A percentile compares a stretch with the other conserved stretches of the same genome.
Conservation (phyloP, 1,140 invertebrate species). For the Epicauta chinensis region DNA sequence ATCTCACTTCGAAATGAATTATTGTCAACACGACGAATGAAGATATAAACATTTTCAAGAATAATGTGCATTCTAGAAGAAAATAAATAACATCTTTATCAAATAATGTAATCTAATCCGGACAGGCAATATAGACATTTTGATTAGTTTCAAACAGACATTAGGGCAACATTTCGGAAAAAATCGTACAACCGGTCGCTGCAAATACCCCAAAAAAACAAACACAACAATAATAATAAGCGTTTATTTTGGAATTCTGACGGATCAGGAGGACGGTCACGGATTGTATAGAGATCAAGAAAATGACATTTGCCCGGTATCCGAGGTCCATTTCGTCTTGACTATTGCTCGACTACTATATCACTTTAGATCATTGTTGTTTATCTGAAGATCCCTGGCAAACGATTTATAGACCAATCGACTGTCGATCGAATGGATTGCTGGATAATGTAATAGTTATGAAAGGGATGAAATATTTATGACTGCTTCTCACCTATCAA, state of each 20-base stretch:
- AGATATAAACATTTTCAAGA: slow-evolving; percentile 31
- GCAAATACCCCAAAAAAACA: too few relatives aligned
- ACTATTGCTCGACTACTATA: slow-evolving; percentile 13
- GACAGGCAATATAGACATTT: slow-evolving; percentile 15
- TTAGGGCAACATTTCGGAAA: too few relatives aligned
- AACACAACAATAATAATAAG: too few relatives aligned
- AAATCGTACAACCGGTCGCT: too few relatives aligned
- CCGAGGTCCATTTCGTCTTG: slow-evolving; percentile 8
- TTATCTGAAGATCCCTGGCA: slow-evolving; percentile 13
- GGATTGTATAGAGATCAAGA: slow-evolving; percentile 9
- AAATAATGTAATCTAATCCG: slow-evolving; percentile 14
- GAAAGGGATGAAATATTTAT: slow-evolving; percentile 10
- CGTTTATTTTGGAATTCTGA: too few relatives aligned
- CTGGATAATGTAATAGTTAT: slow-evolving; percentile 10
- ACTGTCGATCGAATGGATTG: slow-evolving; percentile 11
- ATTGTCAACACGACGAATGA: slow-evolving; percentile 34
- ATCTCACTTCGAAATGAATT: slow-evolving; percentile 40
- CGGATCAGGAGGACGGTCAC: too few relatives aligned
- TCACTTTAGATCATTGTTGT: slow-evolving; percentile 22
- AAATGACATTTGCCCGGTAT: slow-evolving; percentile 13
- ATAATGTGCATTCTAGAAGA: slow-evolving; percentile 17
- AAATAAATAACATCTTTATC: slow-evolving; percentile 23
- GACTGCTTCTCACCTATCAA: slow-evolving; percentile 6
- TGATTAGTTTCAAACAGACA: slow-evolving; percentile 17
- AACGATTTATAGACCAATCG: slow-evolving; percentile 19